Evolutionary conservation across 1,140 invertebrate species (phyloP).

Genomic region (Dolichoris vasculosae): DNA sequence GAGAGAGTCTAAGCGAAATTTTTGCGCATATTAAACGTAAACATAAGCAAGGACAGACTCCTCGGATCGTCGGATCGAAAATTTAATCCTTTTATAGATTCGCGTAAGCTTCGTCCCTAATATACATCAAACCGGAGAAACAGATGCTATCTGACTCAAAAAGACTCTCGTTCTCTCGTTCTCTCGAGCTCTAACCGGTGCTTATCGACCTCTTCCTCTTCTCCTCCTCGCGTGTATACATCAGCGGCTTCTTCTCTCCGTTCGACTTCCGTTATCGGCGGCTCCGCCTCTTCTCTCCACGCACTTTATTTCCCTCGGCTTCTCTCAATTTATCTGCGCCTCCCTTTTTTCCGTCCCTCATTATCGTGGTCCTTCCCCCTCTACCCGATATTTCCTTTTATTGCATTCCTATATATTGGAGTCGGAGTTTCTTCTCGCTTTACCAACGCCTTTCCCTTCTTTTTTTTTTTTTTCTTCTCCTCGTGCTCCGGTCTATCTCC

Average conservation of each 20-base stretch:
- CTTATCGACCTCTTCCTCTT: constrained; percentile 21
- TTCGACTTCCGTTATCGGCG: constrained; percentile 37
- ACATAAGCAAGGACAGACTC: background rate
- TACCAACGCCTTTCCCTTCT: background rate
- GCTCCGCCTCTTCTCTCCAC: constrained; percentile 34
- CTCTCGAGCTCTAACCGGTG: background rate
- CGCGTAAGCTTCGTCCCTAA: background rate
- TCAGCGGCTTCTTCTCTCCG: background rate
- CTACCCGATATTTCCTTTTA: background rate
- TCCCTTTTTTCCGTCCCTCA: constrained; percentile 20
- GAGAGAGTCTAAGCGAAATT: background rate
- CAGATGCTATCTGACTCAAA: background rate
- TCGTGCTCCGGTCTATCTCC: background rate
- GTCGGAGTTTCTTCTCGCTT: background rate
- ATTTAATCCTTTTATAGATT: background rate
- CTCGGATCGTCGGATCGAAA: background rate
- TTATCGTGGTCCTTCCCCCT: background rate
- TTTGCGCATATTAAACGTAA: background rate
- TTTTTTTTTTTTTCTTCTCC: too few relatives aligned
- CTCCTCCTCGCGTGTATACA: constrained; percentile 23
- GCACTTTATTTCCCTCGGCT: constrained; percentile 41
- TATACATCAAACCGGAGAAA: background rate
- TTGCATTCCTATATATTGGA: constrained; percentile 30
- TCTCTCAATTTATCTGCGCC: constrained; percentile 38
- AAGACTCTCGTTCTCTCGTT: background rate